Conservation (phyloP, 2,888 invertebrate genomes). For the Formica aserva region DNA sequence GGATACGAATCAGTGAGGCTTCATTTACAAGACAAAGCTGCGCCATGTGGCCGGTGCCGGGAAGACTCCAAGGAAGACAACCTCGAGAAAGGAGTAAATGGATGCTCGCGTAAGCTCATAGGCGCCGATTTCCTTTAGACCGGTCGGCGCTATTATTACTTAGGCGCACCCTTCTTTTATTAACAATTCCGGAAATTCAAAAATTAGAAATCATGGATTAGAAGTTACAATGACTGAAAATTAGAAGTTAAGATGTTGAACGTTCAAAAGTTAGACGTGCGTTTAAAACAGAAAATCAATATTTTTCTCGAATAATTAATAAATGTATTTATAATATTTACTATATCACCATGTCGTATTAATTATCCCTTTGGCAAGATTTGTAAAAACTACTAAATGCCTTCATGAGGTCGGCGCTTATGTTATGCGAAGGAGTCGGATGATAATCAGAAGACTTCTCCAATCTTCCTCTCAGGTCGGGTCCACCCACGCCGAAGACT, state of each 20-base stretch:
- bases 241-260: not conserved
- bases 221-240: not conserved
- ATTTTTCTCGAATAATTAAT: not conserved
- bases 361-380: not conserved
- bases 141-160: not conserved
- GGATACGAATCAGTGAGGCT: constrained; percentile 85
- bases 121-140: constrained; percentile 66
- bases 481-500: constrained; percentile 82
- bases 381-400: not conserved
- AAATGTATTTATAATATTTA: not conserved
- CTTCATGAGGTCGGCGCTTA: constrained; percentile 46
- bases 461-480: constrained; percentile 61
- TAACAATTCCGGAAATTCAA: not conserved
- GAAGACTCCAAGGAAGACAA: constrained; percentile 46
- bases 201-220: not conserved
- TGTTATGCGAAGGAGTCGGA: constrained; percentile 44
- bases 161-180: not conserved
- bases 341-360: not conserved
- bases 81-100: constrained; percentile 58
- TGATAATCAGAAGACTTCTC: constrained; percentile 55
- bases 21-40: constrained; percentile 86
- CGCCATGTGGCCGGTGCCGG: constrained; percentile 77
- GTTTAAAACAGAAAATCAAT: not conserved
- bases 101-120: constrained; percentile 64
- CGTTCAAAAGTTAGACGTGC: not conserved